Evolutionary conservation across 2,888 invertebrate genomes (phyloP).

Genomic region (Rhagium mordax): DNA sequence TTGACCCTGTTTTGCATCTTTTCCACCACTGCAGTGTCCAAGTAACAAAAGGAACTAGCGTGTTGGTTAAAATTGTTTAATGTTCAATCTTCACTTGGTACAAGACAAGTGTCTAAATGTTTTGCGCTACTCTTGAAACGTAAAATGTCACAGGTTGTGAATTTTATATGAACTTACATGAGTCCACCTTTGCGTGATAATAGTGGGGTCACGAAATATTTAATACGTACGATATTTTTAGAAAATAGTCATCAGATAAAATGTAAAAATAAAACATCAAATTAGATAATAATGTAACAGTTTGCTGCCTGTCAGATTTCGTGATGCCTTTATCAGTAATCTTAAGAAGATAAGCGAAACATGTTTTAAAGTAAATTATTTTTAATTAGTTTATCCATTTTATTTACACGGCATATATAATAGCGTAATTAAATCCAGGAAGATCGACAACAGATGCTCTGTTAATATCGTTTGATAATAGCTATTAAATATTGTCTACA

Average conservation of each 20-base stretch:
- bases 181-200: too few relatives aligned
- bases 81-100: too few relatives aligned
- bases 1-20: conserved; percentile 1
- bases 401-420: not conserved
- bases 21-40: not conserved
- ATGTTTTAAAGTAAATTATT: not conserved
- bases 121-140: too few relatives aligned
- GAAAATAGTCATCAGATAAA: not conserved
- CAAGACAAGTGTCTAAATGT: too few relatives aligned
- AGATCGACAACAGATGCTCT: not conserved
- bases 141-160: too few relatives aligned
- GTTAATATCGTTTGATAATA: not conserved
- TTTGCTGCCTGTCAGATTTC: not conserved
- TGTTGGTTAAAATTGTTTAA: too few relatives aligned
- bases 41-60: not conserved
- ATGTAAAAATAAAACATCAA: not conserved
- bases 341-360: not conserved
- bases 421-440: not conserved
- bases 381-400: not conserved
- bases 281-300: not conserved
- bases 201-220: too few relatives aligned
- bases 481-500: not conserved
- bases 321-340: not conserved
- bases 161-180: too few relatives aligned
- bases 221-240: too few relatives aligned